Base-by-base conservation (phyloP, 2,113 vertebrate genomes). In the Heterochromis multidens region DNA sequence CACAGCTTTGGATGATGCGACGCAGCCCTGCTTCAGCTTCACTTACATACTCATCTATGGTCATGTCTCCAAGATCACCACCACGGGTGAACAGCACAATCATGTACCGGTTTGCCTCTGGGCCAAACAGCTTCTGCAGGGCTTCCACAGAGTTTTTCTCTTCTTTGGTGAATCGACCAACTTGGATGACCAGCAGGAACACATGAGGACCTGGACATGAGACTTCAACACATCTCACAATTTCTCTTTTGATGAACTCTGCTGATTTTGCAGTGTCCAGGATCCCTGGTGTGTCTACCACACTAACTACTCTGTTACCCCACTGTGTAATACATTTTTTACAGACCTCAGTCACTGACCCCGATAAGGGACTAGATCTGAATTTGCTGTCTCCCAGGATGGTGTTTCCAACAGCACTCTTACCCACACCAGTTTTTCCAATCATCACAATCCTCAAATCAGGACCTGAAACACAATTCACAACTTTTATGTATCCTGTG, bases 341-440 rank as follows among this genome's bases (percentile, higher is more conserved):
- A 67, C 52, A 81, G 23, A 6, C 1, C 10, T 1, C 4, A 14
- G 79, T 81, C 33, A 81, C 79, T 3, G 79, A 81, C 1, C 9
- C 6, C 21, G 49, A 3, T 9, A 3, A 2, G 1, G 79, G 49
- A 14, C 11, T 0, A 40, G 67, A 82, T 2, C 1, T 10, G 14
- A 82, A 82, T 1, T 0, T 0, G 0, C 3, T 12, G 1, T 9
- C 2, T 25, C 27, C 56, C 27, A 82, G 27, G 12, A 82, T 82
- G 57, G 81, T 82, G 81, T 82, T 82, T 76, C 81, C 81, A 21
- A 27, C n/a, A 5, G 40, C 67, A 35, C 81, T 76, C 40, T 82
- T 82, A 2, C 81, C 81, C 40, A 82, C 67, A 49, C 81, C 81
- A 21, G 67, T 82, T 61, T 82, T 76, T 19, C 80, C 80, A 60